A percentile compares a stretch with the other conserved stretches of the same genome.
These are phyloP conservation scores for Neomorphus geoffroyi DNA, from an alignment of 2,797 vertebrate genomes.

Conservation along the genomic window DNA sequence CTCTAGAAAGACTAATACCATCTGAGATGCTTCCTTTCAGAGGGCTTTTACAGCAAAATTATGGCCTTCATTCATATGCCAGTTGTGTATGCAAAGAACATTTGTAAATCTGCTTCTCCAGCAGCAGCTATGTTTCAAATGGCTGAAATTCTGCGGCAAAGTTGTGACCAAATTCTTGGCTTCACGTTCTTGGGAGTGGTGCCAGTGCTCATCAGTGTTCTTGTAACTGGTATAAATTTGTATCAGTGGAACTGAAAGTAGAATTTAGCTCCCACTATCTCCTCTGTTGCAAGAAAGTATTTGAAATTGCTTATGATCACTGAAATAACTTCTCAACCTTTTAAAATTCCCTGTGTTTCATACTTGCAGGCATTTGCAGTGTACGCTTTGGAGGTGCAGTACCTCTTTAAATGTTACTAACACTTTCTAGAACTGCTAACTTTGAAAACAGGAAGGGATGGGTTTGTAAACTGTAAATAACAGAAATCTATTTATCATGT, in stretches of 20 bases:
- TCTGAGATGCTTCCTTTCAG: background rate
- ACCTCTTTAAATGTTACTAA: conserved; percentile 53
- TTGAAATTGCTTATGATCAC: background rate
- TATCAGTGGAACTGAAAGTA: background rate
- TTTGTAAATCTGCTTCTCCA: background rate
- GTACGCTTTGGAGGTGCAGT: conserved; percentile 14
- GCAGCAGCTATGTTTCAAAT: background rate
- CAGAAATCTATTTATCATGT: conserved; percentile 73
- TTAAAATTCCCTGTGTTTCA: background rate
- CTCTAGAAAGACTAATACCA: background rate
- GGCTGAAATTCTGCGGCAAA: background rate
- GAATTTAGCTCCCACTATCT: background rate
- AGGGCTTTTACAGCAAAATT: background rate
- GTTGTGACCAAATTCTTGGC: background rate
- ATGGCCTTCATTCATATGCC: background rate
- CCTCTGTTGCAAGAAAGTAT: background rate
- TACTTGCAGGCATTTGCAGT: background rate
- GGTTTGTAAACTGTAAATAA: conserved; percentile 77
- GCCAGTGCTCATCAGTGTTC: background rate
- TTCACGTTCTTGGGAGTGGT: background rate
- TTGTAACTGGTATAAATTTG: background rate
- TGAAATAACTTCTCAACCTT: conserved; percentile 19
- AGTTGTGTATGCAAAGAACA: background rate
- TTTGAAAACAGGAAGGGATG: conserved; percentile 64
- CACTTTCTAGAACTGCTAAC: conserved; percentile 61